phyloP scores from a whole-genome alignment of 1,140 invertebrate species.

The Lasioglossum albipes region DNA sequence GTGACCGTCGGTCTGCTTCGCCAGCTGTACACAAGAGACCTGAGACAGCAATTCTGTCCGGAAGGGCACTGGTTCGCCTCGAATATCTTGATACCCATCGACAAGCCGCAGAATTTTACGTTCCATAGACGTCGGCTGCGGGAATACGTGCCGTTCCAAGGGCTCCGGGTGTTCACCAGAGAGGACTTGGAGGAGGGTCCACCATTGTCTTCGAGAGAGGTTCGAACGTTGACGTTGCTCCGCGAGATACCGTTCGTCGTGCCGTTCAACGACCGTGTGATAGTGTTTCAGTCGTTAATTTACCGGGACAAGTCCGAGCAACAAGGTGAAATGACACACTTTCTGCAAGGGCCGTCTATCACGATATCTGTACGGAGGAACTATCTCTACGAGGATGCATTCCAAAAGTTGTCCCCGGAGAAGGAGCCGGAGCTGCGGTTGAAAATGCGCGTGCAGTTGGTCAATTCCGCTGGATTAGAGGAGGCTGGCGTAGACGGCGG shows the following conservation, averaged over 20 bases:
- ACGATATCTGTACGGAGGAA: constrained; percentile 91
- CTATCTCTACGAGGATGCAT: constrained; percentile 98
- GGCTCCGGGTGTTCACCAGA: constrained; percentile 82
- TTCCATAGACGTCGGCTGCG: constrained; percentile 80
- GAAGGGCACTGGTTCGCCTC: constrained; percentile 88
- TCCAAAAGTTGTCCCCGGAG: constrained; percentile 93
- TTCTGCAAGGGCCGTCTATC: constrained; percentile 88
- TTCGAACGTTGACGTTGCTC: constrained; percentile 92
- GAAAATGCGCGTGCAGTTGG: constrained; percentile 92
- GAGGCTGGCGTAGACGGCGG: constrained; percentile 98
- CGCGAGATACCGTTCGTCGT: constrained; percentile 96
- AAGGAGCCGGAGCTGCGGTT: constrained; percentile 94
- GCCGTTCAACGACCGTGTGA: constrained; percentile 92
- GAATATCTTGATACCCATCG: constrained; percentile 84
- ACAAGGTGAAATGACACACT: constrained; percentile 87
- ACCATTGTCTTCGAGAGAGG: constrained; percentile 92
- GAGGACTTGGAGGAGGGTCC: constrained; percentile 88
- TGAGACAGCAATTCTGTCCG: constrained; percentile 88
- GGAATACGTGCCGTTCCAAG: constrained; percentile 84
- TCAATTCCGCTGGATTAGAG: constrained; percentile 93
- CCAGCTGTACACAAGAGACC: constrained; percentile 91
- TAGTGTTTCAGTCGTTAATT: constrained; percentile 90
- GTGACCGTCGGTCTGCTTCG: constrained; percentile 85
- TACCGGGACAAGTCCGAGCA: constrained; percentile 86
- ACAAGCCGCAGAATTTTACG: constrained; percentile 84